These are phyloP conservation scores for Brachionus angularis DNA, from an alignment of 1,140 invertebrate species.

Conservation along the genomic window DNA sequence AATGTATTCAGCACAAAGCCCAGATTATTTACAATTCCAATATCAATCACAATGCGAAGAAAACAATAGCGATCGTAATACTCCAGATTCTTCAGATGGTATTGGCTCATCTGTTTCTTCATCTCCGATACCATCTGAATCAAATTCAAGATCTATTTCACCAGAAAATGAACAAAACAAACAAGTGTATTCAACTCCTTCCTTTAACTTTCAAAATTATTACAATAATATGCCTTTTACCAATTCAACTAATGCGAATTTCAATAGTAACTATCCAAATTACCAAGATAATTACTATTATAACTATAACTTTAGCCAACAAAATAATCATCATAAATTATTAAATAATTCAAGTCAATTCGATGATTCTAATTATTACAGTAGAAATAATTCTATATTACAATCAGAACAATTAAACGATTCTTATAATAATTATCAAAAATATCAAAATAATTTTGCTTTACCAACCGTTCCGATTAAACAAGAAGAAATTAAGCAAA, in stretches of 20 bases:
- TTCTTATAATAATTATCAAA: not conserved
- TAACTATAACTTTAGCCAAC: not conserved
- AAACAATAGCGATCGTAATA: not conserved
- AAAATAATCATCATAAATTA: too few relatives aligned
- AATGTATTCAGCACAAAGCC: too few relatives aligned
- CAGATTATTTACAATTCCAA: too few relatives aligned
- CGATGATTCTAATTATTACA: constrained; percentile 13
- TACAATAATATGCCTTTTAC: too few relatives aligned
- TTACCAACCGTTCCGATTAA: not conserved
- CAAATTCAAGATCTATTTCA: not conserved
- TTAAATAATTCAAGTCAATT: too few relatives aligned
- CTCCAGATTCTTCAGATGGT: constrained; percentile 13
- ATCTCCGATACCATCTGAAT: not conserved
- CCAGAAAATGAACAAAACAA: not conserved
- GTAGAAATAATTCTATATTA: not conserved
- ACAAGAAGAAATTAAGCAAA: not conserved
- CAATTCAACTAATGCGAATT: too few relatives aligned
- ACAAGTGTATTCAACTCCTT: not conserved
- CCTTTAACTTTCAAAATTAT: not conserved
- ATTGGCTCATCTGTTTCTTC: not conserved
- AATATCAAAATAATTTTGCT: too few relatives aligned
- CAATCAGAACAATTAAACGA: not conserved
- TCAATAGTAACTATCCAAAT: not conserved
- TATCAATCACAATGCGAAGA: too few relatives aligned
- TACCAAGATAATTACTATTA: not conserved